These are phyloP conservation scores for Parasteatoda lunata DNA, from an alignment of 2,888 invertebrate species.

Conservation along the genomic window DNA sequence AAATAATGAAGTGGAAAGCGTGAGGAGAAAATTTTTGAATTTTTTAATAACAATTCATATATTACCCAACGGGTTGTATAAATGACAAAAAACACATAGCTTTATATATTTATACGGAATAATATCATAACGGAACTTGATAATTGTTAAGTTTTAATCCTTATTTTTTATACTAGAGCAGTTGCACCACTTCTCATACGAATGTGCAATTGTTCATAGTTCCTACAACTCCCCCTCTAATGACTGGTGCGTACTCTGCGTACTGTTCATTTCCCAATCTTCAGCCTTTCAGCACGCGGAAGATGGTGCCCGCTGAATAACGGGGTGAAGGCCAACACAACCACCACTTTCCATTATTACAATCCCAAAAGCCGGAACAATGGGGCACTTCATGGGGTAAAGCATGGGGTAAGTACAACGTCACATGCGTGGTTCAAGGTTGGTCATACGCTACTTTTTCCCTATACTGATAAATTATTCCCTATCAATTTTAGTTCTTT, in stretches of 20 bases:
- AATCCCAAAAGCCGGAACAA: constrained; percentile 14
- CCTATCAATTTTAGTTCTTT: too few relatives aligned
- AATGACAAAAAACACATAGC: too few relatives aligned
- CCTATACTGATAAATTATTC: not conserved
- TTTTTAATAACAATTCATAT: too few relatives aligned
- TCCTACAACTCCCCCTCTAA: not conserved
- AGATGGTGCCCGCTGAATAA: constrained; percentile 23
- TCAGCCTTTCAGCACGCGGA: constrained; percentile 57
- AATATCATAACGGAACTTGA: too few relatives aligned
- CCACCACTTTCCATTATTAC: constrained; percentile 47
- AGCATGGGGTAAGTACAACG: constrained; percentile 35
- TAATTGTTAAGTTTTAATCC: too few relatives aligned
- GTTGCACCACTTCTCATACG: not conserved
- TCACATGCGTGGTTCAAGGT: constrained; percentile 54
- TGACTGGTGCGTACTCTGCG: not conserved
- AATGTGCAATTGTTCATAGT: constrained; percentile 1
- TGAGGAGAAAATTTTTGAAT: too few relatives aligned
- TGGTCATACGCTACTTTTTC: constrained; percentile 26
- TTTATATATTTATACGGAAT: too few relatives aligned
- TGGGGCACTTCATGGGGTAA: constrained; percentile 30
- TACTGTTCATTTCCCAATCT: not conserved
- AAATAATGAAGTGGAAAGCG: too few relatives aligned
- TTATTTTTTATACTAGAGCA: too few relatives aligned
- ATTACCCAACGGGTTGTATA: too few relatives aligned
- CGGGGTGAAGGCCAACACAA: constrained; percentile 60